These are phyloP conservation scores for Arremon brunneinucha DNA, from an alignment of 2,797 vertebrate species.

Conservation along the genomic window DNA sequence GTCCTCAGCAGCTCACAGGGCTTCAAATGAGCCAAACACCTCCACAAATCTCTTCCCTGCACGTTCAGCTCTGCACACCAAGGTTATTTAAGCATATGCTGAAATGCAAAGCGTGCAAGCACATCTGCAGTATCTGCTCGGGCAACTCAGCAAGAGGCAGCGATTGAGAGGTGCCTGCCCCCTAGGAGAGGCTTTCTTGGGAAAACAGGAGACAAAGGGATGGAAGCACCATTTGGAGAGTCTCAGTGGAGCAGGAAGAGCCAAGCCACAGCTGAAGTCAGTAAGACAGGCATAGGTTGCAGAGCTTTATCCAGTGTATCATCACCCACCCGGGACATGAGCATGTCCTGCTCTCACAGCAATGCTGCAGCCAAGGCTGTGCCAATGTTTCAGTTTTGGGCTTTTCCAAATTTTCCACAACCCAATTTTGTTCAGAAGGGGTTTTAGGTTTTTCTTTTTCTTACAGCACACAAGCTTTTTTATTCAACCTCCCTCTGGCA, in stretches of 20 bases:
- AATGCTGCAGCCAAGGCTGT: not conserved
- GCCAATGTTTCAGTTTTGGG: fast-evolving
- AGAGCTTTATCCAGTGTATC: not conserved
- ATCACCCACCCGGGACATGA: fast-evolving
- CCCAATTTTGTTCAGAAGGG: not conserved
- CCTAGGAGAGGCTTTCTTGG: not conserved
- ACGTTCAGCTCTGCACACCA: not conserved
- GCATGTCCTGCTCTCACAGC: fast-evolving
- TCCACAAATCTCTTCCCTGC: not conserved
- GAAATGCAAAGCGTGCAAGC: fast-evolving
- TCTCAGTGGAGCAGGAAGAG: not conserved
- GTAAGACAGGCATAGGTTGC: not conserved
- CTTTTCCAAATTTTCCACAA: not conserved
- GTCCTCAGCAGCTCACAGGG: not conserved
- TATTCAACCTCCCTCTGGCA: not conserved
- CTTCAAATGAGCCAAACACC: fast-evolving
- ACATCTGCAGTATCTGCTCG: not conserved
- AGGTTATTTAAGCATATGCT: not conserved
- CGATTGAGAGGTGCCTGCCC: fast-evolving
- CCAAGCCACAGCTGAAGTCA: not conserved
- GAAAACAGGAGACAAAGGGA: not conserved
- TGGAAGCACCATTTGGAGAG: not conserved
- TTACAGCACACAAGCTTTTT: not conserved
- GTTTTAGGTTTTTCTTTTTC: not conserved
- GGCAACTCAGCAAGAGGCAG: not conserved